phyloP scores from a whole-genome alignment of 2,888 invertebrate species.

The Vesta saturnalis region DNA sequence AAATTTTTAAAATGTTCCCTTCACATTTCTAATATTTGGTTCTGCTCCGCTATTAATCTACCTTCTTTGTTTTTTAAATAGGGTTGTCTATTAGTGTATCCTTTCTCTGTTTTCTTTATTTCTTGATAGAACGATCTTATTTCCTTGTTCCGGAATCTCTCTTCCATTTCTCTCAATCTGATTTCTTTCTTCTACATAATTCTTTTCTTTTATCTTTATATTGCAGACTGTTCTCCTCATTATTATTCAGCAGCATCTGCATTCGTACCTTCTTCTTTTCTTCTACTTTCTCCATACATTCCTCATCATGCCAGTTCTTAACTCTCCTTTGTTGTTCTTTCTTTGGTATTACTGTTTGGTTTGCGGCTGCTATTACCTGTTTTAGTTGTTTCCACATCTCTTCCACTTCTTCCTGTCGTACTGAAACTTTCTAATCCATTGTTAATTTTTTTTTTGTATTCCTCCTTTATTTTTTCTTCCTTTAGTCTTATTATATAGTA shows the following conservation, averaged over 20 bases:
- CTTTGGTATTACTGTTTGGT: neutral
- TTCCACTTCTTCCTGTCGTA: no score
- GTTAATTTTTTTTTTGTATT: neutral
- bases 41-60: neutral
- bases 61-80: constrained; percentile 3
- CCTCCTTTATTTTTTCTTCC: neutral
- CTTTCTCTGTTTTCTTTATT: neutral
- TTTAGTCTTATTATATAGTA: neutral
- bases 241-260: neutral
- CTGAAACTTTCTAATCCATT: neutral
- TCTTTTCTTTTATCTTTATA: neutral
- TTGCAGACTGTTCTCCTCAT: neutral
- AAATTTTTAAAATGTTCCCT: neutral
- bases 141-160: constrained; percentile 3
- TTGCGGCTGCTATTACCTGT: neutral
- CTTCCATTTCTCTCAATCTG: neutral
- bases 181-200: neutral
- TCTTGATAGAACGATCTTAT: neutral
- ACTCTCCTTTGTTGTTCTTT: neutral
- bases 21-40: neutral
- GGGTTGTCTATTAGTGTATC: neutral
- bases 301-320: neutral
- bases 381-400: no score
- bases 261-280: neutral
- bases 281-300: neutral